Evolutionary conservation across 2,888 invertebrate genomes (phyloP), one percentile per base, ranked within the genome.

Genomic region (Sipunculus nudus): DNA sequence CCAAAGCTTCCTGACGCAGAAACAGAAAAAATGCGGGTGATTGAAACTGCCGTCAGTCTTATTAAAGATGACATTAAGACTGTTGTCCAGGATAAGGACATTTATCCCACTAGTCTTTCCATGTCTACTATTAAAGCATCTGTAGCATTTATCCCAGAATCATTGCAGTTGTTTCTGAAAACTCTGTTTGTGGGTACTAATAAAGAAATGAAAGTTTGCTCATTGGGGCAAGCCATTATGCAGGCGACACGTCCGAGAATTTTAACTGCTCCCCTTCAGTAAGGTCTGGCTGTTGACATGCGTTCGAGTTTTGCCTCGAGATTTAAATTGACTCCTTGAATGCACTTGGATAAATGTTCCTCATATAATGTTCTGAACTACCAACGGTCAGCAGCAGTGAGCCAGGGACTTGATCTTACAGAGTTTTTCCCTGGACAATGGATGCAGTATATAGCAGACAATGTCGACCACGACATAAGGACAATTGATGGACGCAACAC

Each of bases 141-240:
- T 26, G 10, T 23, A 3, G 19, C 39, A 10, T 68, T 58, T 50
- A 1, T 67, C 8, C 67, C 68, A 21, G 52, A 46, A 8, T 45
- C 65, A n/a, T 52, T 72, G 23, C 26, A 29, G 23, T 1, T 53
- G 6, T 53, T 73, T 6, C 49, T 68, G 19, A 31, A 35, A 3
- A 40, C n/a, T 21, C 13, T 69, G 4, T 50, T 69, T 55, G 21
- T 21, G 21, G 58, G 41, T 2, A 55, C 50, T 21, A 35, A 59
- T 5, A n/a, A 32, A 39, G 31, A 38, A 13, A 8, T 43, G 3
- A 73, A 69, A 57, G 16, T 63, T 3, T 57, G 59, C 10, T 61
- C 69, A 38, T 59, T 72, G 23, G 70, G 71, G 8, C 72, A 73
- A 48, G 65, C 72, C 21, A 63, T 72, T 21, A 57, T 67, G 47